These are phyloP conservation scores for Osmerus mordax DNA, from an alignment of 2,113 vertebrate genomes.

Conservation along the genomic window DNA sequence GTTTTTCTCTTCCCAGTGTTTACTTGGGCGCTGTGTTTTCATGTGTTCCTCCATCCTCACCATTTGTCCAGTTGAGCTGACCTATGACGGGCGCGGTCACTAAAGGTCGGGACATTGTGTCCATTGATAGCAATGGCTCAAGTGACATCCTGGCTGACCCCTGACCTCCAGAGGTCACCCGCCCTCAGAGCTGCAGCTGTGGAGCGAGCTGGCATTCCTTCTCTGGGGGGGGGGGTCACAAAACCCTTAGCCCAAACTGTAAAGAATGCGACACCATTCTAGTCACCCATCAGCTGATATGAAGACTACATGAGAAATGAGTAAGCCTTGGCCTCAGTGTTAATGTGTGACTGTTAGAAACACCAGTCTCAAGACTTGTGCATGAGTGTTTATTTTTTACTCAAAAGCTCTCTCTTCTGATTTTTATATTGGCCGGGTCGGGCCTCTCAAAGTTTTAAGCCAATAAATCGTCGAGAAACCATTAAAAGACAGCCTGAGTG, in stretches of 20 bases:
- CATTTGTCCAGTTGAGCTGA: slow-evolving; percentile 33
- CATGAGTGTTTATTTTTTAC: slow-evolving; percentile 22
- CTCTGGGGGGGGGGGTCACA: slow-evolving; percentile 51
- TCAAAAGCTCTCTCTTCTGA: slow-evolving; percentile 20
- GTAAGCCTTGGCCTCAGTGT: slow-evolving; percentile 5
- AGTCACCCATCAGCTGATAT: slow-evolving; percentile 38
- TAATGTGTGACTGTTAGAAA: background rate
- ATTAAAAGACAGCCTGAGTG: slow-evolving; percentile 46
- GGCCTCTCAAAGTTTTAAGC: slow-evolving; percentile 12
- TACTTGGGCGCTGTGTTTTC: background rate
- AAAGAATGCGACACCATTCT: slow-evolving; percentile 54
- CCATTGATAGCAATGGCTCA: slow-evolving; percentile 64
- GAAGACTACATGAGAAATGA: slow-evolving; percentile 40
- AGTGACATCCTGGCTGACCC: slow-evolving; percentile 60
- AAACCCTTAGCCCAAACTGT: slow-evolving; percentile 63
- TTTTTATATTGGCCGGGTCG: background rate
- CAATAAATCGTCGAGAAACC: slow-evolving; percentile 39
- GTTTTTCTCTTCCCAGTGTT: background rate
- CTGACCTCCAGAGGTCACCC: no score
- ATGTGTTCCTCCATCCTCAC: slow-evolving; percentile 13
- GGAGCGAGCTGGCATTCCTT: slow-evolving; percentile 65
- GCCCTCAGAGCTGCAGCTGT: slow-evolving; percentile 63
- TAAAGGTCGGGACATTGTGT: slow-evolving; percentile 50
- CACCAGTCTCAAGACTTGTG: background rate
- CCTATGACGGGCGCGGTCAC: slow-evolving; percentile 35